phyloP scores from a whole-genome alignment of 2,888 invertebrate species.

The Entomobrya proxima region DNA sequence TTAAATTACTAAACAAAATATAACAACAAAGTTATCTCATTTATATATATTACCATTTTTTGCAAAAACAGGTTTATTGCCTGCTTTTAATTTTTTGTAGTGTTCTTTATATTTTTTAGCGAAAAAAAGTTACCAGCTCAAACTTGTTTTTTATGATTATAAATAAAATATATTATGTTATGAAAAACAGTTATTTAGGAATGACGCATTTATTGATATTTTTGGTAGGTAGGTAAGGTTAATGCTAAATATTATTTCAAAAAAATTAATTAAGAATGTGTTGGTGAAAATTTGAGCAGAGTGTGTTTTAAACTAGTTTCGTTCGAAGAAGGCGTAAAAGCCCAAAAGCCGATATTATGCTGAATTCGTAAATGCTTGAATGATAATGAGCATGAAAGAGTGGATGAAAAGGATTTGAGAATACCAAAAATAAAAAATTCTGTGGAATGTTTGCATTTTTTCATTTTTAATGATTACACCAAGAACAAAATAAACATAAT shows the following conservation, averaged over 20 bases:
- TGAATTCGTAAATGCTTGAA: conserved; percentile 6
- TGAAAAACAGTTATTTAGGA: conserved; percentile 4
- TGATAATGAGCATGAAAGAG: background rate
- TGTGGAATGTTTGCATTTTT: conserved; percentile 60
- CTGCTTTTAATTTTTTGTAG: conserved; percentile 32
- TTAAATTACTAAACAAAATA: background rate
- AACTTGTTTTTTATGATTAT: conserved; percentile 28
- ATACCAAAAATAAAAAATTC: conserved; percentile 29
- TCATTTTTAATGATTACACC: conserved; percentile 44
- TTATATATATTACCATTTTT: conserved; percentile 22
- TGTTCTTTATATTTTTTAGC: conserved; percentile 38
- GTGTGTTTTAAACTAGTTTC: background rate
- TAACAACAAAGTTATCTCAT: conserved; percentile 32
- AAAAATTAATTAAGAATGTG: background rate
- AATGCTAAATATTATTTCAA: background rate
- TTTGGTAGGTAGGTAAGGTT: background rate
- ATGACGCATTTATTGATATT: conserved; percentile 42
- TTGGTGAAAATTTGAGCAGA: background rate
- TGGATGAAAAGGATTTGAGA: background rate
- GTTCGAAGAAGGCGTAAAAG: background rate
- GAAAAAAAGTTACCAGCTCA: conserved; percentile 56
- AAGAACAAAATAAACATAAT: conserved; percentile 14
- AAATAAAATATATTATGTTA: background rate
- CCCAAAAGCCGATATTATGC: background rate
- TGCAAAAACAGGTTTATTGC: conserved; percentile 20